Conservation (phyloP, 2,797 vertebrate species). For the Hoplostethus atlanticus region DNA sequence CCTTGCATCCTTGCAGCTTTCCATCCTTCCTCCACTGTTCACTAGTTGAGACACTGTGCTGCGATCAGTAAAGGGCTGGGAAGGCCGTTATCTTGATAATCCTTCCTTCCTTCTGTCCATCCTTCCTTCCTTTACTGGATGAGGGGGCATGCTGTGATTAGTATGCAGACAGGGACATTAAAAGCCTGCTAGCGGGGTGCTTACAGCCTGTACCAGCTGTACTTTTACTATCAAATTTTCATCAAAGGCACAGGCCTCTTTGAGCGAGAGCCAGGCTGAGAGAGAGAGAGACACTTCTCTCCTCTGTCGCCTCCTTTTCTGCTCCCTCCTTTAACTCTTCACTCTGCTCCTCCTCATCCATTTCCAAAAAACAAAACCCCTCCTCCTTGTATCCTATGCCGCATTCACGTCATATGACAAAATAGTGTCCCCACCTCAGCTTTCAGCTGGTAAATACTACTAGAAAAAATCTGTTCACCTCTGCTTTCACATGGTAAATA, state of each 20-base stretch:
- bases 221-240: conserved; percentile 69
- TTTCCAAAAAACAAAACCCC: too few species aligned
- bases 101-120: conserved; percentile 5
- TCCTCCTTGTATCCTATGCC: too few species aligned
- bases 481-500: too few species aligned
- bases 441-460: too few species aligned
- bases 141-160: conserved; percentile 41
- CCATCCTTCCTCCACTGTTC: conserved; percentile 34
- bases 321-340: background rate
- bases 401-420: too few species aligned
- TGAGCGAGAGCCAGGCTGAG: conserved; percentile 40
- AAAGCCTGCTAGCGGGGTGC: conserved; percentile 59
- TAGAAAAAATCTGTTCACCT: too few species aligned
- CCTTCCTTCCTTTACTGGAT: conserved; percentile 16
- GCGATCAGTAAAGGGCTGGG: conserved; percentile 40
- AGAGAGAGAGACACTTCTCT: background rate
- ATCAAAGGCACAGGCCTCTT: conserved; percentile 54
- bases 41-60: conserved; percentile 43
- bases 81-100: conserved; percentile 23
- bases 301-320: background rate
- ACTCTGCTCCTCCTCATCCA: too few species aligned
- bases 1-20: background rate
- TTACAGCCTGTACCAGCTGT: conserved; percentile 46
- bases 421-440: too few species aligned
- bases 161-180: conserved; percentile 45